Conservation (phyloP, 2,888 invertebrate genomes). For the Thereva unica region DNA sequence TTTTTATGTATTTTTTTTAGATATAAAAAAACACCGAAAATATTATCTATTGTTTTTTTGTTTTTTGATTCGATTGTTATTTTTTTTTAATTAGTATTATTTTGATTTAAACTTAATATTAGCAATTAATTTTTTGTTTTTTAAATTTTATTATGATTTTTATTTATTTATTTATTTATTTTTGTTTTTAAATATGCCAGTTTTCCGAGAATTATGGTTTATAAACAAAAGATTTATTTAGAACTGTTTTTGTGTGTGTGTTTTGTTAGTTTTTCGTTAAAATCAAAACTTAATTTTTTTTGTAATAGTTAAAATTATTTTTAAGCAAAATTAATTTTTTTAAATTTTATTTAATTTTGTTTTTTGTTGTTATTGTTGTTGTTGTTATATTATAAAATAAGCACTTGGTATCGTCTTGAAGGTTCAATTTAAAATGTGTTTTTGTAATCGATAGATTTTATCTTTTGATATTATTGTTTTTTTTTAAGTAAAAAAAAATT, state of each 20-base stretch:
- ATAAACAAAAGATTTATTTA: slow-evolving; percentile 28
- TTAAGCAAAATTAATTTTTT: not conserved
- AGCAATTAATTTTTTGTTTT: too few species aligned
- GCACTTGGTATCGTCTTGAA: too few species aligned
- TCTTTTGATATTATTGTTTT: too few species aligned
- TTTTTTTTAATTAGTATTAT: not conserved
- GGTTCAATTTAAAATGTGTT: too few species aligned
- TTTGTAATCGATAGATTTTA: too few species aligned
- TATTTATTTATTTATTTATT: slow-evolving; percentile 12
- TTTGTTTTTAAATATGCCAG: slow-evolving; percentile 39
- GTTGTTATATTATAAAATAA: too few species aligned
- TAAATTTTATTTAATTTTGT: not conserved
- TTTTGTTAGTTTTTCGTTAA: slow-evolving; percentile 7
- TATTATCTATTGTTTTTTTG: not conserved
- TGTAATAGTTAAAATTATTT: not conserved
- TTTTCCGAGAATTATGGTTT: slow-evolving; percentile 43
- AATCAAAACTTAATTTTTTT: not conserved
- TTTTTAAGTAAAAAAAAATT: too few species aligned
- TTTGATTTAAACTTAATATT: not conserved
- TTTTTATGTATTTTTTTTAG: slow-evolving; percentile 13
- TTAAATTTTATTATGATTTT: not conserved
- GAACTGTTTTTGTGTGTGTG: not conserved
- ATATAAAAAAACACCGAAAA: too few species aligned
- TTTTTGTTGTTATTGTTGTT: not conserved
- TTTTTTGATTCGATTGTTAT: not conserved